Evolutionary conservation across 2,113 vertebrate species (phyloP).

Genomic region (Phalacrocorax carbo): DNA sequence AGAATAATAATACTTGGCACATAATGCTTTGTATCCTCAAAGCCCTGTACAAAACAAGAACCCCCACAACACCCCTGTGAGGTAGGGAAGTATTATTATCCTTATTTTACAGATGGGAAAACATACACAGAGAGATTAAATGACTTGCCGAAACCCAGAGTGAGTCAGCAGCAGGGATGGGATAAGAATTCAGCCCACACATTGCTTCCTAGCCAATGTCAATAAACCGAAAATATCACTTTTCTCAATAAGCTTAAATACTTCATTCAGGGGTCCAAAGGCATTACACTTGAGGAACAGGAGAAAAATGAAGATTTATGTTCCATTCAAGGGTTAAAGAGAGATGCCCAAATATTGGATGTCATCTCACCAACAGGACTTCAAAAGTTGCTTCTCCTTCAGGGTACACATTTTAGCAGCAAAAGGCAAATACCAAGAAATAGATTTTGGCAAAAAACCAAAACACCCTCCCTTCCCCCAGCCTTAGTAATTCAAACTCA

Average conservation of each 20-base stretch:
- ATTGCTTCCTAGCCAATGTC: slow-evolving; percentile 67
- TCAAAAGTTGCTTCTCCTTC: slow-evolving; percentile 72
- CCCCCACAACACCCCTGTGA: slow-evolving; percentile 66
- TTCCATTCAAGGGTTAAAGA: slow-evolving; percentile 72
- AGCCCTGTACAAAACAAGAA: slow-evolving; percentile 45
- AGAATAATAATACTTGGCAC: slow-evolving; percentile 57
- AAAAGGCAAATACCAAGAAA: slow-evolving; percentile 72
- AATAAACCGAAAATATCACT: slow-evolving; percentile 77
- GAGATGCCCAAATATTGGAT: slow-evolving; percentile 62
- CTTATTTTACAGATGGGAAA: slow-evolving; percentile 36
- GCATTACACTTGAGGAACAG: slow-evolving; percentile 63
- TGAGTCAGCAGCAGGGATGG: slow-evolving; percentile 5
- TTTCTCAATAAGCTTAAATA: slow-evolving; percentile 70
- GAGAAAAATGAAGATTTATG: slow-evolving; percentile 84
- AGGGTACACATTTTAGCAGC: slow-evolving; percentile 75
- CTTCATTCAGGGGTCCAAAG: slow-evolving; percentile 75
- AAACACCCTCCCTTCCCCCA: slow-evolving; percentile 7
- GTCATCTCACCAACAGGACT: slow-evolving; percentile 64
- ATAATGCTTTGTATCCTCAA: slow-evolving; percentile 32
- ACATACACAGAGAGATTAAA: slow-evolving; percentile 39
- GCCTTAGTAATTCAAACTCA: slow-evolving; percentile 43
- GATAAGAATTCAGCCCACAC: background rate
- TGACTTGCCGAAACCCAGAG: slow-evolving; percentile 11
- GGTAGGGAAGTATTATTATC: slow-evolving; percentile 65
- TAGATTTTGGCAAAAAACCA: slow-evolving; percentile 55